phyloP scores from a whole-genome alignment of 2,888 invertebrate genomes.

The Rhagonycha lutea region DNA sequence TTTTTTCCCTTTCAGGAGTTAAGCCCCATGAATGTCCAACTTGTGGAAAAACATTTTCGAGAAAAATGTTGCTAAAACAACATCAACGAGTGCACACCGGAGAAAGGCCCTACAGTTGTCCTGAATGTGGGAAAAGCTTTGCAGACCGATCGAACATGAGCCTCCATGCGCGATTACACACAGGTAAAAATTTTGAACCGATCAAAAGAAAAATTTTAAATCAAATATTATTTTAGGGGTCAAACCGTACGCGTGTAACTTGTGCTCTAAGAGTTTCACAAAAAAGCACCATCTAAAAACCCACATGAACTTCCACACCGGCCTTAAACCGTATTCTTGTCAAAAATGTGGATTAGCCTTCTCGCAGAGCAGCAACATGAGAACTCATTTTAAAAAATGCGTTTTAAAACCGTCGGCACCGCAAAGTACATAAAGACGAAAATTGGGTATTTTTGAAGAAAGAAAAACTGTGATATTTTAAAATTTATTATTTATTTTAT shows the following conservation, averaged over 20 bases:
- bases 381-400: slow-evolving; percentile 84
- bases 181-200: slow-evolving; percentile 55
- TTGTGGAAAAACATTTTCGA: slow-evolving; percentile 81
- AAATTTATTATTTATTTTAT: neutral
- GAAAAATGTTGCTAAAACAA: slow-evolving; percentile 84
- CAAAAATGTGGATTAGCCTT: slow-evolving; percentile 75
- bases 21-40: slow-evolving; percentile 78
- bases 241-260: slow-evolving; percentile 70
- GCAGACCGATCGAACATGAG: slow-evolving; percentile 87
- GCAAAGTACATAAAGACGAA: neutral
- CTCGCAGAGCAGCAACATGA: slow-evolving; percentile 86
- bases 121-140: slow-evolving; percentile 80
- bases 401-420: slow-evolving; percentile 39
- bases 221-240: slow-evolving; percentile 60
- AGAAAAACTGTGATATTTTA: neutral
- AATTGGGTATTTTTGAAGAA: neutral
- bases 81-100: slow-evolving; percentile 83
- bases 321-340: slow-evolving; percentile 79
- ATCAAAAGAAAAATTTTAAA: neutral
- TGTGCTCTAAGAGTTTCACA: slow-evolving; percentile 79
- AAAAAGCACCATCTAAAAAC: slow-evolving; percentile 86
- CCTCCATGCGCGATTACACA: slow-evolving; percentile 77
- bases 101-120: slow-evolving; percentile 79
- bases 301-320: slow-evolving; percentile 83
- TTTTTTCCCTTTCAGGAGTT: slow-evolving; percentile 57